Evolutionary conservation across 2,797 vertebrate genomes (phyloP), one percentile per base, ranked within the genome.

Genomic region (Aeoliscus strigatus): DNA sequence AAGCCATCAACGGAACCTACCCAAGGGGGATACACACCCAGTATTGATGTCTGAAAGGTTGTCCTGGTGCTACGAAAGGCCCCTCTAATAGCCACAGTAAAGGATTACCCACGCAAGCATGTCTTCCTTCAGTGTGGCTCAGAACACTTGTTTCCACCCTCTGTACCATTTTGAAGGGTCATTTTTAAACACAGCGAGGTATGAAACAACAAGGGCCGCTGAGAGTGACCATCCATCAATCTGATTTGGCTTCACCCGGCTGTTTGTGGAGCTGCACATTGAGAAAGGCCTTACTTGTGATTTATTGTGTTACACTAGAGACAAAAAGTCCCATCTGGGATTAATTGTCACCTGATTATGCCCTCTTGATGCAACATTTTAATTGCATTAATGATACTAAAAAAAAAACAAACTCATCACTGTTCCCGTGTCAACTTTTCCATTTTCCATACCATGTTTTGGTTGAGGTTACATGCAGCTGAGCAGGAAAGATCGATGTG

Each of bases 101-200:
- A 77, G 60, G 78, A 86, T 86, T 78, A 79, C 70, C 45, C 69
- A 75, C 64, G 80, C 66, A 70, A 61, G 67, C 77, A 68, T 79
- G 73, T 80, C 64, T 72, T 79, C 77, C 66, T 77, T 60, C 65
- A 42, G 62, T 56, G 24, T 66, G 48, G 59, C 15, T 14, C 21
- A 70, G 58, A 79, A 74, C 71, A 69, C 53, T 30, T 60, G 66
- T 77, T 79, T 83, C 70, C 83, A 71, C 66, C 81, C 68, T 62
- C 74, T 52, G 72, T 55, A 64, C 66, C 38, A 14, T 70, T 80
- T 74, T 84, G 82, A 88, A 83, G 82, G 82, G 79, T 84, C 80
- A 76, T 87, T 87, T 87, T 85, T 78, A 84, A 83, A 80, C 75
- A 81, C 79, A 73, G 80, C 64, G 16, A 66, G 62, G 66, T 57